Evolutionary conservation across 2,797 vertebrate genomes (phyloP).

Genomic region (Rhodeus uyekii): DNA sequence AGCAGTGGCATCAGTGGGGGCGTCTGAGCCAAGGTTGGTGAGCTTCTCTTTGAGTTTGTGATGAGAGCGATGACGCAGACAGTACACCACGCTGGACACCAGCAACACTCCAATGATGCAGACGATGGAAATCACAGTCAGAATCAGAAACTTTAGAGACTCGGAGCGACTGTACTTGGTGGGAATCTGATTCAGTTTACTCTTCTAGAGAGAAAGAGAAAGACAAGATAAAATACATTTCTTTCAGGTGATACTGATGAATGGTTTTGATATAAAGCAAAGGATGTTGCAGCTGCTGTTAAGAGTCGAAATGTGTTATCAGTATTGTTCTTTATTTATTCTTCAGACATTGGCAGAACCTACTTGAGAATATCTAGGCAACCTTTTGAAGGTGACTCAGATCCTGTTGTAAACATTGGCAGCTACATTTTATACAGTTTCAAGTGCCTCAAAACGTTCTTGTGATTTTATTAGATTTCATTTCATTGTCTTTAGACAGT

Average conservation of each 20-base stretch:
- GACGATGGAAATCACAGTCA: conserved; percentile 88
- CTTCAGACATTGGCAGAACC: neutral
- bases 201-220: conserved; percentile 74
- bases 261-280: too few relatives aligned
- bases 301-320: neutral
- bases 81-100: conserved; percentile 86
- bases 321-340: neutral
- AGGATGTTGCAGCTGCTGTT: neutral
- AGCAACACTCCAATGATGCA: conserved; percentile 87
- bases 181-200: conserved; percentile 80
- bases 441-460: neutral
- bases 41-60: conserved; percentile 91
- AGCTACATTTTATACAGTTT: neutral
- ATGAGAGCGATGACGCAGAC: conserved; percentile 89
- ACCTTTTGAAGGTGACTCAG: neutral
- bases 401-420: neutral
- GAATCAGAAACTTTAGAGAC: conserved; percentile 89
- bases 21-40: conserved; percentile 80
- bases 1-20: conserved; percentile 80
- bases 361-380: neutral
- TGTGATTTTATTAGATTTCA: neutral
- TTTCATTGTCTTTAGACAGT: neutral
- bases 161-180: conserved; percentile 84
- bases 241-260: too few relatives aligned
- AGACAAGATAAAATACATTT: too few relatives aligned